Evolutionary conservation across 2,113 vertebrate species (phyloP).

Genomic region (Elanoides forficatus): DNA sequence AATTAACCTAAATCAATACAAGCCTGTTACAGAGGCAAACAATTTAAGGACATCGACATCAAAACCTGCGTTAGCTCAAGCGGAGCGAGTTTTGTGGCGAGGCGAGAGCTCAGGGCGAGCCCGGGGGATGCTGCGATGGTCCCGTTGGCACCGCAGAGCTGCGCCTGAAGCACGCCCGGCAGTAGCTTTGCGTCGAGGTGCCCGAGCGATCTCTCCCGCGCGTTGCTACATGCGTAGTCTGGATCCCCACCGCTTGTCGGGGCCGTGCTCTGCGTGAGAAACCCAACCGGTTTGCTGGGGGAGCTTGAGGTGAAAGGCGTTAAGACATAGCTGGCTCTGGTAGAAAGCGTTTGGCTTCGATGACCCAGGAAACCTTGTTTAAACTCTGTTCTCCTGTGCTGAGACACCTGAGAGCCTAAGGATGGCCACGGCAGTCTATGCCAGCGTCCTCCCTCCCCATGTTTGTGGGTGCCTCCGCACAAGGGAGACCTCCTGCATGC

Average conservation of each 20-base stretch:
- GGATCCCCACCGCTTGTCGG: rapidly evolving
- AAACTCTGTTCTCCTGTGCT: not conserved
- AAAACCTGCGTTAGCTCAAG: conserved; percentile 11
- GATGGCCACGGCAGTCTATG: not conserved
- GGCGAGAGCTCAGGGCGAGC: not conserved
- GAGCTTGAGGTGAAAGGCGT: not conserved
- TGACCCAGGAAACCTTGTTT: not conserved
- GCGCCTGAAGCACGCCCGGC: not conserved
- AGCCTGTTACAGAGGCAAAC: conserved; percentile 31
- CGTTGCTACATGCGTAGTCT: rapidly evolving
- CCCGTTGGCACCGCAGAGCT: rapidly evolving
- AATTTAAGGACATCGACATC: not conserved
- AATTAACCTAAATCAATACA: conserved; percentile 55
- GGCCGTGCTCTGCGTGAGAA: not conserved
- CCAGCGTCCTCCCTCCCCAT: not conserved
- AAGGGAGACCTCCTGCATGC: not conserved
- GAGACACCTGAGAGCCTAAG: not conserved
- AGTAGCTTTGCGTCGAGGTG: not conserved
- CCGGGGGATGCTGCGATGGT: not conserved
- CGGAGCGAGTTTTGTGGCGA: not conserved
- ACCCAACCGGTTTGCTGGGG: not conserved
- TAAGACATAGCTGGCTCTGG: not conserved
- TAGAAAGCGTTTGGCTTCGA: rapidly evolving
- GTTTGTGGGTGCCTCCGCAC: not conserved
- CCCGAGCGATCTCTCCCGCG: not conserved